phyloP scores from a whole-genome alignment of 2,888 invertebrate species.

The Dynastes tityus region DNA sequence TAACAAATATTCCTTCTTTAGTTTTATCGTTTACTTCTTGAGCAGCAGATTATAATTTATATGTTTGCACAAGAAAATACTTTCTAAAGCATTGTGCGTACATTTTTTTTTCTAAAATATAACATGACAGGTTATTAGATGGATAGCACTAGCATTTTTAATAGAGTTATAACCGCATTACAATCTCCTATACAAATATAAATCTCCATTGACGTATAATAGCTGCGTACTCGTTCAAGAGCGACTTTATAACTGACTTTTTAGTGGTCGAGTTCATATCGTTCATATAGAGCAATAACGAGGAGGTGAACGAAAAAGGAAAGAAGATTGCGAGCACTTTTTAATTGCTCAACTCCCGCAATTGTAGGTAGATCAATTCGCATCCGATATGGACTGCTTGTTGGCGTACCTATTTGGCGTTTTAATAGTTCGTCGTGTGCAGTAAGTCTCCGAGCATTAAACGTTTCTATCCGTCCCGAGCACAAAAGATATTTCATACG shows the following conservation, averaged over 20 bases:
- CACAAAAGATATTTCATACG: slow-evolving; percentile 53
- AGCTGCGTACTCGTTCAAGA: neutral
- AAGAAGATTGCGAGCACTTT: slow-evolving; percentile 11
- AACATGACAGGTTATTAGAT: neutral
- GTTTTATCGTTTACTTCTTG: too few relatives aligned
- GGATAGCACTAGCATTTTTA: neutral
- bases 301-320: slow-evolving; percentile 4
- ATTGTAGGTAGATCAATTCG: slow-evolving; percentile 19
- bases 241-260: slow-evolving; percentile 9
- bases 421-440: slow-evolving; percentile 30
- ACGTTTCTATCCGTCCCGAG: slow-evolving; percentile 50
- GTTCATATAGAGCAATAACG: slow-evolving; percentile 2
- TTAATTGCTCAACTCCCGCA: slow-evolving; percentile 33
- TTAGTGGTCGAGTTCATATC: slow-evolving; percentile 14
- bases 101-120: too few relatives aligned
- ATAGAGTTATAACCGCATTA: slow-evolving; percentile 4
- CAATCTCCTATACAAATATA: neutral
- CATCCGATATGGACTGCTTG: neutral
- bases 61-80: too few relatives aligned
- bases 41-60: too few relatives aligned
- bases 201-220: slow-evolving; percentile 11
- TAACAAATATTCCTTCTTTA: too few relatives aligned
- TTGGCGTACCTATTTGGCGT: neutral
- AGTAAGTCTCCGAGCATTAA: slow-evolving; percentile 28
- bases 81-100: too few relatives aligned